Base-by-base conservation (phyloP, 2,113 vertebrate genomes). In the Hippocampus comes region DNA sequence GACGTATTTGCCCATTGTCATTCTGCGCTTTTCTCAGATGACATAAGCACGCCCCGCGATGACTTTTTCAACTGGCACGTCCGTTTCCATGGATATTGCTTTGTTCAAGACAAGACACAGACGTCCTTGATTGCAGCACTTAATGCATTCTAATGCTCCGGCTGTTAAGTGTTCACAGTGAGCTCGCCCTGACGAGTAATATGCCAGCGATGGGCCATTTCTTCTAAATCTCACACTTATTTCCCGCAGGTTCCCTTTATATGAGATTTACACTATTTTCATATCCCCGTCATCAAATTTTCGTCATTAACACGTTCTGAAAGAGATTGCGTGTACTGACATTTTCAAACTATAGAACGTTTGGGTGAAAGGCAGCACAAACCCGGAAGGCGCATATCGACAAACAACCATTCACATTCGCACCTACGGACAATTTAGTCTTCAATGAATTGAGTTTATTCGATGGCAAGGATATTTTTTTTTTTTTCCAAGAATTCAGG, bases 41-140 rank as follows among this genome's bases (percentile, higher is more conserved):
- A 70, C 68, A 41, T 77, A 78, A 78, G 41, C 66, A 30, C 23
- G 34, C 51, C 18, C 5, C 30, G 34, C 49, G 23, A 17, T 46
- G 27, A 61, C 68, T 66, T 82, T 77, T 73, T 17, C 77, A 68
- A 65, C 63, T 61, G 43, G 73, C 77, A 71, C 30, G 48, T 9
- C 43, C 30, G 72, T 78, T 84, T 75, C 78, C 75, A 87, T 86
- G 82, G 84, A 81, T 86, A 86, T 76, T 70, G 46, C 72, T 81
- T 67, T 73, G 41, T 73, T 70, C 70, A 85, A 81, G 75, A 63
- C 59, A 64, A 46, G 72, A 53, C 46, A 67, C 34, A 61, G 59
- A 61, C 69, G 73, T 78, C 73, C 74, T 83, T 78, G 72, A 73
- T 72, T 78, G 69, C 79, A 64, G 61, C 60, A 66, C 27, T n/a